Conservation (phyloP, 2,113 vertebrate genomes). For the Cryptomyrus ogoouensis region DNA sequence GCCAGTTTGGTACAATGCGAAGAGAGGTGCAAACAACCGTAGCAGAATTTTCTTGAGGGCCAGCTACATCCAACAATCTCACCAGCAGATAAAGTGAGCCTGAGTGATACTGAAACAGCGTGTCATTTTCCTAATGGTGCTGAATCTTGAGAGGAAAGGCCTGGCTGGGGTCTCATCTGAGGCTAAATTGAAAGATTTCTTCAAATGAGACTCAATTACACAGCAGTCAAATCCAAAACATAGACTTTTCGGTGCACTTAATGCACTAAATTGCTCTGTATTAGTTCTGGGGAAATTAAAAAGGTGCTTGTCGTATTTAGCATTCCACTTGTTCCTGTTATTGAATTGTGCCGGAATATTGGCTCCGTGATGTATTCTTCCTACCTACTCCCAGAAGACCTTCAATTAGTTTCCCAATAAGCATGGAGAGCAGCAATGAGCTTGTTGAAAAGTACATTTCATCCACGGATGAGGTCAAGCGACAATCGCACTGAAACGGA, state of each 20-base stretch:
- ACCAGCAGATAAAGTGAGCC: not conserved
- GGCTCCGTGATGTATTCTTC: not conserved
- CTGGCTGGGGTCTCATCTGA: constrained; percentile 43
- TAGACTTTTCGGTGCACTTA: constrained; percentile 43
- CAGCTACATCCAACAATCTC: not conserved
- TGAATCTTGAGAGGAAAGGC: constrained; percentile 43
- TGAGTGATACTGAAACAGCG: constrained; percentile 6
- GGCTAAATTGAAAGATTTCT: constrained; percentile 46
- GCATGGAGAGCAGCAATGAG: not conserved
- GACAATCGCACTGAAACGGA: not conserved
- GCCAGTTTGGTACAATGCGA: not conserved
- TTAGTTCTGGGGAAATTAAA: constrained; percentile 32
- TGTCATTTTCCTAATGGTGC: constrained; percentile 47
- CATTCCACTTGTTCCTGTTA: constrained; percentile 1
- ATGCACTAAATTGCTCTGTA: constrained; percentile 45
- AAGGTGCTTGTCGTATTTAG: constrained; percentile 12
- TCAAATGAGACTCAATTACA: constrained; percentile 57
- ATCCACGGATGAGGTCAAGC: not conserved
- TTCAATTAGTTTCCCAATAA: constrained; percentile 21
- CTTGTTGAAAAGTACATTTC: not conserved
- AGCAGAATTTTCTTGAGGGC: not conserved
- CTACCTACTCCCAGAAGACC: constrained; percentile 18
- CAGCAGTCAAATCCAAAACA: constrained; percentile 48
- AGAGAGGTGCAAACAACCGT: not conserved
- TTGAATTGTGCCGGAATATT: constrained; percentile 18